Base-by-base conservation (phyloP, 2,797 vertebrate genomes). In the Ctenosaura bakeri region DNA sequence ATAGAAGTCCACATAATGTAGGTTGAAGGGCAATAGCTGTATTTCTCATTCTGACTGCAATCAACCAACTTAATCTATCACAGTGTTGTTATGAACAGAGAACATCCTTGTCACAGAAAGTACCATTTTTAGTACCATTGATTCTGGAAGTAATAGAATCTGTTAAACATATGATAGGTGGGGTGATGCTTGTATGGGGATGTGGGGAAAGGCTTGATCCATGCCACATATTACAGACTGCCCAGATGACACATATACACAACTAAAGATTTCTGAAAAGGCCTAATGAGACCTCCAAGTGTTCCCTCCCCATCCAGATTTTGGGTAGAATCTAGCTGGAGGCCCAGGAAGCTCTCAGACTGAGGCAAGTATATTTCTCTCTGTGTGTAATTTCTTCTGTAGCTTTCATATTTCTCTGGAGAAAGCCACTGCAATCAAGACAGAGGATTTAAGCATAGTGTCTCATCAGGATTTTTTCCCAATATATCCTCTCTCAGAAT, bases 131-230 rank as follows among this genome's bases (percentile, higher is more conserved):
- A 29, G 16, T n/a, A 8, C 3, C n/a, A 42, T 3, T 35, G 18
- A 76, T 69, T 54, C 18, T 59, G 74, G n/a, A 90, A 89, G n/a
- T 29, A 35, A 78, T n/a, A 84, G 66, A 66, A 26, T 6, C 66
- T n/a, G 8, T 59, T 42, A 52, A 20, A n/a, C 62, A 42, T 20
- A 35, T 4, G 3, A 38, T 20, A 26, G 81, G 14, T 6, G 50
- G n/a, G 42, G 24, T 6, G 20, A 26, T 26, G 88, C 18, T 46
- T 77, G 22, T 29, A 13, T 77, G 6, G 22, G 54, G 35, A 20
- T 26, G 32, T 38, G 38, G 69, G 18, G 50, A 66, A 71, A 73
- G 1, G 32, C 66, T n/a, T 42, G 42, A 42, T 42, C 42, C 42
- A 42, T 42, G 42, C 42, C 42, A 42, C 42, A 42, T 42, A 42